These are phyloP conservation scores for Muscina levida DNA, from an alignment of 2,888 invertebrate genomes.

Conservation along the genomic window DNA sequence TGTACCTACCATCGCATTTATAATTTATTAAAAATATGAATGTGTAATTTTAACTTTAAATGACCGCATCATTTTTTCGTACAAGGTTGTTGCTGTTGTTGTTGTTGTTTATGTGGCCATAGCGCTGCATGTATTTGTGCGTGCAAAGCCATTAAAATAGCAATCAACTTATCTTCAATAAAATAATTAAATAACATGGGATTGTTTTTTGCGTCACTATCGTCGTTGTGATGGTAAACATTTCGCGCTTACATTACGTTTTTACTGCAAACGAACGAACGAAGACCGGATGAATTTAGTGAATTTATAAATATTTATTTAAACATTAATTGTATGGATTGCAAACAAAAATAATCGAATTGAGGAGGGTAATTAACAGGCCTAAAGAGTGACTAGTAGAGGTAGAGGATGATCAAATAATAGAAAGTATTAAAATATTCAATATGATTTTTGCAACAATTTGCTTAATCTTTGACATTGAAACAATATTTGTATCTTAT, in stretches of 20 bases:
- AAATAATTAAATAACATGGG: constrained; percentile 45
- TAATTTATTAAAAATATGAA: background rate
- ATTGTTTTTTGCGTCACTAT: constrained; percentile 5
- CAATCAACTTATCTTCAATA: constrained; percentile 51
- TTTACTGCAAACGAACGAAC: too few relatives aligned
- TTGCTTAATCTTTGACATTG: too few relatives aligned
- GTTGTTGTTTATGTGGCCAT: constrained; percentile 28
- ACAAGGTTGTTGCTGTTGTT: background rate
- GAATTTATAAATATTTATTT: constrained; percentile 8
- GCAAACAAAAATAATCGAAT: constrained; percentile 4
- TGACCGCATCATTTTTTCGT: constrained; percentile 4
- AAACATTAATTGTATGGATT: constrained; percentile 17
- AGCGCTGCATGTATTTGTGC: constrained; percentile 3
- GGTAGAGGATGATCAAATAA: too few relatives aligned
- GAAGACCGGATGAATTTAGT: background rate
- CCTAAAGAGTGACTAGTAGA: background rate
- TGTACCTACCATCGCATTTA: background rate
- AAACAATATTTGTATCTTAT: too few relatives aligned
- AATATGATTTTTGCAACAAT: too few relatives aligned
- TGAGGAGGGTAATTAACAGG: background rate
- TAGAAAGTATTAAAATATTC: too few relatives aligned
- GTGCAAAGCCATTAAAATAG: constrained; percentile 45
- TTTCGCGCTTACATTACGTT: constrained; percentile 10
- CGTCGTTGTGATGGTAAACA: background rate
- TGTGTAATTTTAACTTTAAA: constrained; percentile 23